These are phyloP conservation scores for Onychostruthus taczanowskii DNA, from an alignment of 2,113 vertebrate genomes.

Conservation along the genomic window DNA sequence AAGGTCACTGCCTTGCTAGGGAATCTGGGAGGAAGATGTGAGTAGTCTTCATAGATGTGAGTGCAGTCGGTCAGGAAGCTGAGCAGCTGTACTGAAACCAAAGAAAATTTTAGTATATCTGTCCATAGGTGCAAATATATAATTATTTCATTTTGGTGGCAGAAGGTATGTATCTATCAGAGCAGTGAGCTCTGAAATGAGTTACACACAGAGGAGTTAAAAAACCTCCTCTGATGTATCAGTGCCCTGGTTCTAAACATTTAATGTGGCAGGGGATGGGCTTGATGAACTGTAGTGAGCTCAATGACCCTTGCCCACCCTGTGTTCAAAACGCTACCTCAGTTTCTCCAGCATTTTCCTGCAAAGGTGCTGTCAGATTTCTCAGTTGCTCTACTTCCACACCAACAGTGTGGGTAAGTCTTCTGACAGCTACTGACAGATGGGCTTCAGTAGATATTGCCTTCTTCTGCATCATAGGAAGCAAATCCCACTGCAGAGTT, in stretches of 20 bases:
- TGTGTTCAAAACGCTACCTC: neutral
- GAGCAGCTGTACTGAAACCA: neutral
- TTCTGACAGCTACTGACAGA: neutral
- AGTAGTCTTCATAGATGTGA: neutral
- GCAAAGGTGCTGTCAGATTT: neutral
- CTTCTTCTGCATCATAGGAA: neutral
- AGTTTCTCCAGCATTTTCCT: neutral
- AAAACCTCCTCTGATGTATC: neutral
- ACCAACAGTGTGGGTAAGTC: neutral
- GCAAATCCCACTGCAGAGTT: neutral
- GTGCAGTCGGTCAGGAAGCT: neutral
- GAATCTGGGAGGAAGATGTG: neutral
- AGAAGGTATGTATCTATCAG: neutral
- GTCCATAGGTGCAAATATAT: neutral
- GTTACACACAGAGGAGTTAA: neutral
- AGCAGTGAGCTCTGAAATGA: neutral
- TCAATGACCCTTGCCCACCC: neutral
- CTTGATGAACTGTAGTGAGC: neutral
- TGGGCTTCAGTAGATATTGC: accelerated
- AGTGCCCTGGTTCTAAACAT: neutral
- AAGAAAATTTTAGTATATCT: neutral
- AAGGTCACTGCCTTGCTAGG: neutral
- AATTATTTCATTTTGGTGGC: neutral
- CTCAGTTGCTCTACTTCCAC: neutral
- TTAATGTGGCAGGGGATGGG: neutral